phyloP scores from a whole-genome alignment of 2,797 vertebrate species.

The Gephyroberyx darwinii region DNA sequence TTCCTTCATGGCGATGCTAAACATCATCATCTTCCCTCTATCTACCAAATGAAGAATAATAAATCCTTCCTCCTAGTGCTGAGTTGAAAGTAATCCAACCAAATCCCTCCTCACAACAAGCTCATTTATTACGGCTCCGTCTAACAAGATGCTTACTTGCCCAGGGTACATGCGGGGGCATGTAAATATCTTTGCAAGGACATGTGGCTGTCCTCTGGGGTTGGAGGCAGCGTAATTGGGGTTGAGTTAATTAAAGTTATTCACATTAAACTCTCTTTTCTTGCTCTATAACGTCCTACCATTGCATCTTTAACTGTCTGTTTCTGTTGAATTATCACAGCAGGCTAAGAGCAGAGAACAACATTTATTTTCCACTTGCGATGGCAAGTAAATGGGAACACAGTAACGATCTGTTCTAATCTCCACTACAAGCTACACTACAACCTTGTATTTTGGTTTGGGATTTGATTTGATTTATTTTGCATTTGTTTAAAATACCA shows the following conservation, averaged over 20 bases:
- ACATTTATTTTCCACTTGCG: background rate
- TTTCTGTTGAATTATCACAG: background rate
- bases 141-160: conserved; percentile 69
- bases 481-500: too few species aligned
- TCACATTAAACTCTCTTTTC: conserved; percentile 37
- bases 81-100: conserved; percentile 71
- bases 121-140: conserved; percentile 66
- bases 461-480: too few species aligned
- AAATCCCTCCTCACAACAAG: conserved; percentile 72
- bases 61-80: conserved; percentile 59
- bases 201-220: conserved; percentile 59
- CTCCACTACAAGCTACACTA: too few species aligned
- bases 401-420: too few species aligned
- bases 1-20: conserved; percentile 53
- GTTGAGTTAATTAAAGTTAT: conserved; percentile 59
- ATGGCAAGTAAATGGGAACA: too few species aligned
- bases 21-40: conserved; percentile 57
- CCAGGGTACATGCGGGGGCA: conserved; percentile 56
- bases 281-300: conserved; percentile 18
- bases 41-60: conserved; percentile 62
- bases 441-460: too few species aligned
- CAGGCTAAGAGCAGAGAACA: background rate
- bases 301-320: background rate
- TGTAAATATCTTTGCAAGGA: conserved; percentile 71
- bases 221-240: conserved; percentile 46